Base-by-base conservation (phyloP, 2,888 invertebrate genomes). In the Oxycera nigricornis region DNA sequence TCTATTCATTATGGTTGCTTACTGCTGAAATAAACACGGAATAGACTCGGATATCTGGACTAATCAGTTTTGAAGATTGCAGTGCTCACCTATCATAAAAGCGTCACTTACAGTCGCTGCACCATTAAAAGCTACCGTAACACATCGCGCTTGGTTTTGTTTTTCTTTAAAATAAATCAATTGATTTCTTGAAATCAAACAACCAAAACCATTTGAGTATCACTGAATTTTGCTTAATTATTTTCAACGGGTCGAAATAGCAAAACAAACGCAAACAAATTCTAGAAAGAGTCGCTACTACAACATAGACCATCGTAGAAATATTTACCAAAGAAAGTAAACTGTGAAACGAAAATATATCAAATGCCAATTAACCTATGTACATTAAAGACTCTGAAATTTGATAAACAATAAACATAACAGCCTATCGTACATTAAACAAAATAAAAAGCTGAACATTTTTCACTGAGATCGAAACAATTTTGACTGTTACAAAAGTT, bases 391-490 rank as follows among this genome's bases (percentile, higher is more conserved):
- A 3, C 17, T 46, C 46, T 46, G 11, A 46, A 46, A 46, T 14
- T n/a, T n/a, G n/a, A n/a, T 17, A 46, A 46, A 46, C 14, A 46
- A 46, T 46, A 46, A 46, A 46, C 46, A 46, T 2, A 46, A 46
- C 46, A 46, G 46, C 46, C 46, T 46, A 46, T 46, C 46, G 46
- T 46, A 46, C n/a, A 14, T 46, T 46, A 46, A 3, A 11, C 14
- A 46, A 7, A 35, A 7, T 14, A 7, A 46, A 46, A 46, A 46
- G 3, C 17, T 14, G 46, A 46, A 46, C 46, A 46, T 46, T 35
- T 35, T 46, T 46, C 46, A 46, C 14, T 46, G 46, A 46, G 46
- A 46, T 46, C 46, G 46, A 46, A 46, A 46, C 46, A 46, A 46
- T 46, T 46, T 46, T 46, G 46, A 46, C 3, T 46, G 46, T 46